Base-by-base conservation (phyloP, 2,113 vertebrate species). In the Picathartes gymnocephalus region DNA sequence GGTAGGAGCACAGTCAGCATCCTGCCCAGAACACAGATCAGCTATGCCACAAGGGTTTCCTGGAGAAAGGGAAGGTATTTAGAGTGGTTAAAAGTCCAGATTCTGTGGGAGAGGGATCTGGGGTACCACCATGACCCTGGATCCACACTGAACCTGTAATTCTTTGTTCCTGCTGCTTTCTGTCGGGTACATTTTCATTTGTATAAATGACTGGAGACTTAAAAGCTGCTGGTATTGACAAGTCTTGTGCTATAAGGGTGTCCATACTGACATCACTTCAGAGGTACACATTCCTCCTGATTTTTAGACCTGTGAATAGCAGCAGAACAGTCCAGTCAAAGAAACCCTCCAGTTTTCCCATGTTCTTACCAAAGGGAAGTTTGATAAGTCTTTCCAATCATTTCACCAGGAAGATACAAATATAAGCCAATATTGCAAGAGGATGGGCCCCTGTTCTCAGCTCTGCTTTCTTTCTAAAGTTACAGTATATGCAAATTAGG, bases 1-100 rank as follows among this genome's bases (percentile, higher is more conserved):
- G 39, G 31, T 65, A 12, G 7, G 17, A 19, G 60, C 40, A 64
- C 35, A 30, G 12, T 3, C 30, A 45, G 33, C 0, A 0, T 18
- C 30, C 53, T 15, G 12, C 47, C 45, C 64, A 20, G 12, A 35
- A 6, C 22, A 20, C 39, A 31, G 44, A 21, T 6, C 37, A 21
- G 18, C 58, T 50, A 21, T 50, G 77, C 54, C 83, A 69, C 37
- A 15, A 11, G 23, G 20, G 13, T 24, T 86, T 20, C 31, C 37
- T 12, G 12, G 4, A 30, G 18, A n/a, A 23, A 48, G 23, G 17
- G 24, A 15, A 31, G 40, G 13, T 11, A 30, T 24, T 35, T 7
- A 7, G 13, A 81, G 45, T 7, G 22, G 48, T 3, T 25, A 40
- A 35, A 37, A 62, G 42, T 10, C 27, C 15, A 45, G 4, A 27